phyloP scores from a whole-genome alignment of 2,888 invertebrate species.

The Nephrotoma flavescens region DNA sequence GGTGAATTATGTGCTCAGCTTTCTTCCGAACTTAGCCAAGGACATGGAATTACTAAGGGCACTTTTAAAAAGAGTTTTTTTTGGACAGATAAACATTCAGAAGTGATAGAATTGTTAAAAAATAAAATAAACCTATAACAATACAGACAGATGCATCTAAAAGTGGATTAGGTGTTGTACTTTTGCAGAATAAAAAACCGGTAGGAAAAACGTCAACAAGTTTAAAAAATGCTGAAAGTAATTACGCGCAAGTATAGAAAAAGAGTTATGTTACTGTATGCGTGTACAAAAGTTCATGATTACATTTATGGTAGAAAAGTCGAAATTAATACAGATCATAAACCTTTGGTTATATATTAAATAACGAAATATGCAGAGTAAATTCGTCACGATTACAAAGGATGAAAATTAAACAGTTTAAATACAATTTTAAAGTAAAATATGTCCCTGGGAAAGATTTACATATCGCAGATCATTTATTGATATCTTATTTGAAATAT shows the following conservation, averaged over 20 bases:
- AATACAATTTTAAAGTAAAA: slow-evolving; percentile 6
- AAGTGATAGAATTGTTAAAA: neutral
- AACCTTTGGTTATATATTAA: neutral
- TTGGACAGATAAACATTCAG: neutral
- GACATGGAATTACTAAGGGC: slow-evolving; percentile 9
- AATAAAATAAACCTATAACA: slow-evolving; percentile 6
- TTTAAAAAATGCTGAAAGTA: slow-evolving; percentile 10
- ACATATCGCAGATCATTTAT: too few relatives aligned
- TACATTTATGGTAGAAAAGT: slow-evolving; percentile 10
- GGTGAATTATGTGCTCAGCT: slow-evolving; percentile 12
- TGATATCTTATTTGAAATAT: too few relatives aligned
- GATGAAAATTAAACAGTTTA: neutral
- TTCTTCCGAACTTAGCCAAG: slow-evolving; percentile 10
- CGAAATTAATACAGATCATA: too few relatives aligned
- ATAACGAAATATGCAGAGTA: neutral
- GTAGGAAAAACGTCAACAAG: slow-evolving; percentile 7
- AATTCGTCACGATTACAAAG: neutral
- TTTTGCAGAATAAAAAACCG: slow-evolving; percentile 12
- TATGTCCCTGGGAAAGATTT: neutral
- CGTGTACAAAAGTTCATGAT: slow-evolving; percentile 12
- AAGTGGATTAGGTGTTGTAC: slow-evolving; percentile 11
- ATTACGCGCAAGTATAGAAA: slow-evolving; percentile 14
- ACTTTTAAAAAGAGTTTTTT: slow-evolving; percentile 11
- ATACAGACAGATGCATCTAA: slow-evolving; percentile 14
- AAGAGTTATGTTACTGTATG: slow-evolving; percentile 10